phyloP scores from a whole-genome alignment of 2,888 invertebrate genomes.

The Trichogramma evanescens region DNA sequence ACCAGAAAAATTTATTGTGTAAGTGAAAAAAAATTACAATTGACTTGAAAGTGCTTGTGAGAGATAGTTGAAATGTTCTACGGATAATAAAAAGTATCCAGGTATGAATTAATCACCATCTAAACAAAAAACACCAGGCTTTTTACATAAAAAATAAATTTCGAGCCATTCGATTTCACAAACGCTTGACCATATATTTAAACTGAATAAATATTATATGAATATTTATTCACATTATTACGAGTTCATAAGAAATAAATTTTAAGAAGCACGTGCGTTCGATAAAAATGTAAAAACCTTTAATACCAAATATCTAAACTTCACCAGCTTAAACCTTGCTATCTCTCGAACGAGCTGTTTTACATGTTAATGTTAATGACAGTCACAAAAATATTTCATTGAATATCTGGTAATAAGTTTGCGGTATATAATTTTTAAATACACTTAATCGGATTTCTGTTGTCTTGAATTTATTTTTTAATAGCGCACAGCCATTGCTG shows the following conservation, averaged over 20 bases:
- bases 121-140: too few relatives aligned
- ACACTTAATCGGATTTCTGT: conserved; percentile 16
- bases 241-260: neutral
- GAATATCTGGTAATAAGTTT: conserved; percentile 30
- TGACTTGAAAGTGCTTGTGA: too few relatives aligned
- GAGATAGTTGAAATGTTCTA: too few relatives aligned
- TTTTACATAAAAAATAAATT: too few relatives aligned
- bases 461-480: conserved; percentile 4
- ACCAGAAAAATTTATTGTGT: too few relatives aligned
- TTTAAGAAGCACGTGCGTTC: conserved; percentile 14
- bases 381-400: conserved; percentile 43
- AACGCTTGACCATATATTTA: too few relatives aligned
- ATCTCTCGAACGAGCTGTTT: conserved; percentile 22
- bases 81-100: too few relatives aligned
- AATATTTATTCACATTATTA: too few relatives aligned
- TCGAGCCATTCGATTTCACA: too few relatives aligned
- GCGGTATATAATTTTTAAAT: conserved; percentile 24
- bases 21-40: too few relatives aligned
- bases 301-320: neutral
- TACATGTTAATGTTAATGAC: conserved; percentile 24
- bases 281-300: conserved; percentile 17
- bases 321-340: conserved; percentile 8
- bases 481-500: neutral
- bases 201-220: too few relatives aligned
- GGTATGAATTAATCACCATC: too few relatives aligned